These are phyloP conservation scores for Aphidius gifuensis DNA, from an alignment of 1,140 invertebrate species.

Conservation along the genomic window DNA sequence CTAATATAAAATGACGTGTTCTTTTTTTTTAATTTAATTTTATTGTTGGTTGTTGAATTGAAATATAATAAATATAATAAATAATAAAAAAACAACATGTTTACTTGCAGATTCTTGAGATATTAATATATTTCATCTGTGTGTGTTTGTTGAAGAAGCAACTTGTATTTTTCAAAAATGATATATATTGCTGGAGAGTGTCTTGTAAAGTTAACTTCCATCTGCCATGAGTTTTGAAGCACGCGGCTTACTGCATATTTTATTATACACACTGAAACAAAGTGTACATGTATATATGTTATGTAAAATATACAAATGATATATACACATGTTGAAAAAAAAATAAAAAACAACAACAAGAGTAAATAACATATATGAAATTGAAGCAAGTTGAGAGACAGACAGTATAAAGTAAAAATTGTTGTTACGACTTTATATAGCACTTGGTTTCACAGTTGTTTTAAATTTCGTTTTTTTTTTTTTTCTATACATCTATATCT, in stretches of 20 bases:
- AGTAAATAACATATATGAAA: constrained; percentile 4
- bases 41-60: not conserved
- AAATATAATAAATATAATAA: not conserved
- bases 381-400: constrained; percentile 21
- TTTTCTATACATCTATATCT: not conserved
- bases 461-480: constrained; percentile 8
- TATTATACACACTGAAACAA: no score
- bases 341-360: constrained; percentile 7
- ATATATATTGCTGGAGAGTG: no score
- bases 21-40: not conserved
- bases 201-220: no score
- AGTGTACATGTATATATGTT: no score
- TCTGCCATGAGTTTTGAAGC: no score
- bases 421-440: constrained; percentile 47
- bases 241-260: no score
- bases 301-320: not conserved
- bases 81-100: no score
- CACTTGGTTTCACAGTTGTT: constrained; percentile 35
- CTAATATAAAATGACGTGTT: not conserved
- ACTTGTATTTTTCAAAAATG: no score
- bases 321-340: constrained; percentile 5
- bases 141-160: no score
- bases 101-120: no score
- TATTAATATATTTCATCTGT: no score
- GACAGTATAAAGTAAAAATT: no score